Evolutionary conservation across 2,888 invertebrate genomes (phyloP), one percentile per base, ranked within the genome.

Genomic region (Heliconius charithonia): DNA sequence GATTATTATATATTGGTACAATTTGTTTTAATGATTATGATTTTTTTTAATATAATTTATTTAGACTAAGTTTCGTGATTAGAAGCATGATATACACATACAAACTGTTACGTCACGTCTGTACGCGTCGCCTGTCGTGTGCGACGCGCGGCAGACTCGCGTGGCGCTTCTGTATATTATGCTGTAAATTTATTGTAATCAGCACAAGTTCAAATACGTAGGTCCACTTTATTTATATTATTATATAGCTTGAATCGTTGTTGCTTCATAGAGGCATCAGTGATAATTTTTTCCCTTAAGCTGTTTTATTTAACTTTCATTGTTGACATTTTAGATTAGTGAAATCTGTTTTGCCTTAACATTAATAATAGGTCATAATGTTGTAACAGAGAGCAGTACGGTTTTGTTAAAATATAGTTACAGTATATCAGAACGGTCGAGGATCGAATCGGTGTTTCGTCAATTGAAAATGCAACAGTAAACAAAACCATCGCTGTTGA

Each of bases 271-370:
- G 86, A 88, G 86, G 87, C 84, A 86, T 85, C 88, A 85, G 86
- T 87, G 86, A 86, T 87, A 89, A 86, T 89, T 88, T 83, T 69
- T 90, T 89, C 87, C 86, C 87, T 90, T 92, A 91, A 92, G 90
- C 93, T 92, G 93, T 92, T 94, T 94, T 92, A 93, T 93, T 94
- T 94, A 93, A 93, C 91, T 91, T 91, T 91, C 88, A 93, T 95
- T 95, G 95, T 95, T 94, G 95, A 95, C 90, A 91, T 92, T 93
- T 92, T 94, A 94, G 94, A 93, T 88, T 94, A 94, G 93, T 90
- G 85, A 91, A 93, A 92, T 93, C 93, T 93, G 94, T 94, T 94
- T 94, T 93, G 93, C 92, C 94, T 93, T 94, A 93, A 92, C 92
- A 91, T 92, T 91, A 93, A 92, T 91, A 89, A 91, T 93, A 94